Percentiles rank a stretch among this genome's conserved stretches.
Evolutionary conservation across 2,113 vertebrate species (phyloP).

Genomic region (Opisthocomus hoazin): DNA sequence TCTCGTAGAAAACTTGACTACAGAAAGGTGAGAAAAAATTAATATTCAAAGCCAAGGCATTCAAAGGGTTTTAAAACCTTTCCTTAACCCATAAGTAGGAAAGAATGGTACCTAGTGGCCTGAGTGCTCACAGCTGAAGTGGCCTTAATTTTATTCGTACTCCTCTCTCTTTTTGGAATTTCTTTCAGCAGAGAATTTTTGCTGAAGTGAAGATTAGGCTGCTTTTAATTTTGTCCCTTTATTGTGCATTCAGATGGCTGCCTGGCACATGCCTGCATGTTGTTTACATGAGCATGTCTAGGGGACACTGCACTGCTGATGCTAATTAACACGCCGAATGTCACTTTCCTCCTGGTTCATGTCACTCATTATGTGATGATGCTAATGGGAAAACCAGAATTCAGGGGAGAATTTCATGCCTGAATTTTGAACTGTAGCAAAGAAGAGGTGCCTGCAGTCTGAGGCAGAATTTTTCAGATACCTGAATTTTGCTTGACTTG

Average conservation of each 20-base stretch:
- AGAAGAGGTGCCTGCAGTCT: not conserved
- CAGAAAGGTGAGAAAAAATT: not conserved
- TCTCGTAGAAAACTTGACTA: not conserved
- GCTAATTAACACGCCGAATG: not conserved
- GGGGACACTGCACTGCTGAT: not conserved
- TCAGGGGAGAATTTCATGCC: not conserved
- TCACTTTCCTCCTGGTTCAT: not conserved
- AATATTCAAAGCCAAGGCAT: not conserved
- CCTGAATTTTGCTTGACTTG: not conserved
- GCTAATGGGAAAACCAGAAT: not conserved
- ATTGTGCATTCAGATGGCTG: not conserved
- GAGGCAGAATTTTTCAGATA: not conserved
- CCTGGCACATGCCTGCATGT: fast-evolving
- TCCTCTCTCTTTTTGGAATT: not conserved
- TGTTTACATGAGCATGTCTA: not conserved
- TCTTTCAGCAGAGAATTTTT: not conserved
- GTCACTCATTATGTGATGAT: not conserved
- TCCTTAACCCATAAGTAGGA: not conserved
- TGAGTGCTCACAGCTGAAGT: not conserved
- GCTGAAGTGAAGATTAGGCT: not conserved
- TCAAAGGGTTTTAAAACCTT: not conserved
- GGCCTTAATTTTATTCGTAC: not conserved
- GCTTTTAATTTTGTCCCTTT: not conserved
- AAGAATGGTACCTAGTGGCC: not conserved
- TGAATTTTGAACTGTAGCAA: not conserved